Percentiles rank a stretch among this genome's conserved stretches.
These are phyloP conservation scores for Pseudolycoriella hygida DNA, from an alignment of 2,888 invertebrate species.

Conservation along the genomic window DNA sequence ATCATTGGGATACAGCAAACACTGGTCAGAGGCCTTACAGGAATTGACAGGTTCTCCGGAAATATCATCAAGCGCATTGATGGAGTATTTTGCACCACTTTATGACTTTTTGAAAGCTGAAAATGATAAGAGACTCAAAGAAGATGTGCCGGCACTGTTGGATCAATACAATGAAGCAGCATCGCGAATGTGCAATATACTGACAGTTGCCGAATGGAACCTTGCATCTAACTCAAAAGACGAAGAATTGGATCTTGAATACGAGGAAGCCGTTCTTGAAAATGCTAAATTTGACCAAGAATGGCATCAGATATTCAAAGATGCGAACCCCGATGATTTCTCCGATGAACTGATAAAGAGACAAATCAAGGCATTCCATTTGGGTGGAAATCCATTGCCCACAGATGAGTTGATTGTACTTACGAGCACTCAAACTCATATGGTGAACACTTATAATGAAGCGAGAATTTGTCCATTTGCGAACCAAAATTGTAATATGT, in stretches of 20 bases:
- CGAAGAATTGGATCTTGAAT: not conserved
- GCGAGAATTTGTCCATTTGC: not conserved
- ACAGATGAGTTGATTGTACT: too few species aligned
- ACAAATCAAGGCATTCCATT: not conserved
- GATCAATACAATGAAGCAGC: not conserved
- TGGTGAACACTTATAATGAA: not conserved
- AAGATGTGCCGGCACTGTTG: not conserved
- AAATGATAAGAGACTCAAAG: not conserved
- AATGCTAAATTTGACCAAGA: not conserved
- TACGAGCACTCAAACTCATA: not conserved
- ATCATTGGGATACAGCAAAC: not conserved
- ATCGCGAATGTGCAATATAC: not conserved
- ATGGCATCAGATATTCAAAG: not conserved
- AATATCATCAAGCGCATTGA: not conserved
- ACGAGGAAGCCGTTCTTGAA: not conserved
- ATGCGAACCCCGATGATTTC: not conserved
- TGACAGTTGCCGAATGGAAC: not conserved
- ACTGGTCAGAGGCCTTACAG: not conserved
- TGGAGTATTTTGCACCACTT: not conserved
- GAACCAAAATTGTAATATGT: not conserved
- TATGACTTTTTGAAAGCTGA: not conserved
- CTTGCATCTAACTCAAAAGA: not conserved
- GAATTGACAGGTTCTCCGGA: not conserved
- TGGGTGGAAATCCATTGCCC: not conserved
- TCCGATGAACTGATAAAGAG: not conserved